Evolutionary conservation across 2,888 invertebrate species (phyloP).

Genomic region (Pasiphila rectangulata): DNA sequence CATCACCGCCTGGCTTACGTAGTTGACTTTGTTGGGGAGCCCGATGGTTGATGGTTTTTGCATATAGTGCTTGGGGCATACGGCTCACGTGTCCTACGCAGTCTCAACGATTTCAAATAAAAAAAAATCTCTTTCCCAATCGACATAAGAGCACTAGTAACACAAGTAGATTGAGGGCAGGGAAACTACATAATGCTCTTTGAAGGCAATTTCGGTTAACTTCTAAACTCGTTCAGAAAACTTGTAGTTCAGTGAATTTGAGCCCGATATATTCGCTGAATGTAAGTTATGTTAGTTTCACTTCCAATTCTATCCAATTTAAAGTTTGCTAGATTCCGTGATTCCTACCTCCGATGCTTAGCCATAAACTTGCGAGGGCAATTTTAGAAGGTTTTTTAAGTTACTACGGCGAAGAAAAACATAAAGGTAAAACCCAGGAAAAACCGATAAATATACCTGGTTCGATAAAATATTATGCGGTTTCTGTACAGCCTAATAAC

Average conservation of each 20-base stretch:
- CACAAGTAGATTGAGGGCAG: background rate
- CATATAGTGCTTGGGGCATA: too few species aligned
- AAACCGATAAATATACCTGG: slow-evolving; percentile 12
- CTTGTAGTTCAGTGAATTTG: slow-evolving; percentile 2
- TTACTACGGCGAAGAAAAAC: background rate
- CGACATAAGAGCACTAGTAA: too few species aligned
- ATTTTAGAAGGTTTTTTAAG: slow-evolving; percentile 9
- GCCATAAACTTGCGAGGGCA: slow-evolving; percentile 9
- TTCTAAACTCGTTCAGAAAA: slow-evolving; percentile 7
- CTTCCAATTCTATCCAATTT: slow-evolving; percentile 46
- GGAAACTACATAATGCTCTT: background rate
- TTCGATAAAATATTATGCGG: too few species aligned
- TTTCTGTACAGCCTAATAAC: too few species aligned
- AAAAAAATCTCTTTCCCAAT: too few species aligned
- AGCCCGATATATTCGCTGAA: slow-evolving; percentile 2
- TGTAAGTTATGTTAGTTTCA: slow-evolving; percentile 27
- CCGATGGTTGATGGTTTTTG: too few species aligned
- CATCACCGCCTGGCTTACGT: too few species aligned
- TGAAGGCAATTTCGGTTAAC: background rate
- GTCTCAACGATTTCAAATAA: too few species aligned
- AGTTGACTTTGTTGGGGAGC: too few species aligned
- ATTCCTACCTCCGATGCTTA: slow-evolving; percentile 15
- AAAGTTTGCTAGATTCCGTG: slow-evolving; percentile 39
- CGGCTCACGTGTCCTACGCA: too few species aligned
- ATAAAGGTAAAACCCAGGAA: slow-evolving; percentile 10